Evolutionary conservation across 2,888 invertebrate species (phyloP).

Genomic region (Panorpa germanica): DNA sequence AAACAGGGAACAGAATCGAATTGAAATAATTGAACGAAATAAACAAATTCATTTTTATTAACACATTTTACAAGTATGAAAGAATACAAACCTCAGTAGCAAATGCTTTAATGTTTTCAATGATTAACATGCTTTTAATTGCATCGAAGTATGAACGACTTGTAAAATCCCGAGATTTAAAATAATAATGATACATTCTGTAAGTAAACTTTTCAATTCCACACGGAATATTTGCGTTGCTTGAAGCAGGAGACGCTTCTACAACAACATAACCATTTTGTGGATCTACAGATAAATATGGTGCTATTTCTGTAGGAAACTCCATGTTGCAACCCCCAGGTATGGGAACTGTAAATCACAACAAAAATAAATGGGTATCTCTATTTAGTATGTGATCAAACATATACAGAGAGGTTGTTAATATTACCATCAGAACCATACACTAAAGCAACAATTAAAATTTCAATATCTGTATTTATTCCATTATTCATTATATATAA

Average conservation of each 20-base stretch:
- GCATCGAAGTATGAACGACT: conserved; percentile 36
- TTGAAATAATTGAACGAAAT: neutral
- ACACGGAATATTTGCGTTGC: no score
- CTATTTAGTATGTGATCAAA: no score
- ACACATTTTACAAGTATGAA: neutral
- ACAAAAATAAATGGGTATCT: conserved; percentile 15
- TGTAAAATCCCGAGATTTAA: conserved; percentile 34
- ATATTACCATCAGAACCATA: conserved; percentile 29
- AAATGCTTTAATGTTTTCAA: conserved; percentile 28
- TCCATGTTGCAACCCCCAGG: conserved; percentile 67
- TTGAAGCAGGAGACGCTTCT: conserved; percentile 32
- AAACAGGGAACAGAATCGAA: neutral
- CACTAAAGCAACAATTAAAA: conserved; percentile 31
- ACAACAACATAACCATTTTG: conserved; percentile 28
- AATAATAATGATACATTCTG: conserved; percentile 39
- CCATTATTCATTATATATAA: conserved; percentile 29
- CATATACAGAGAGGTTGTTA: no score
- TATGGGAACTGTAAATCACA: conserved; percentile 39
- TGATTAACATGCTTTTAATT: conserved; percentile 39
- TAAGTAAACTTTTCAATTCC: no score
- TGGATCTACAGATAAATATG: conserved; percentile 30
- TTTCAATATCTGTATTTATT: conserved; percentile 18
- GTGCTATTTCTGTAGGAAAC: conserved; percentile 35
- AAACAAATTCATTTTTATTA: neutral
- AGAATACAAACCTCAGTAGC: conserved; percentile 29